Percentiles rank a stretch among this genome's conserved stretches.
Conservation (phyloP, 2,113 vertebrate genomes). For the Enhydra lutris region DNA sequence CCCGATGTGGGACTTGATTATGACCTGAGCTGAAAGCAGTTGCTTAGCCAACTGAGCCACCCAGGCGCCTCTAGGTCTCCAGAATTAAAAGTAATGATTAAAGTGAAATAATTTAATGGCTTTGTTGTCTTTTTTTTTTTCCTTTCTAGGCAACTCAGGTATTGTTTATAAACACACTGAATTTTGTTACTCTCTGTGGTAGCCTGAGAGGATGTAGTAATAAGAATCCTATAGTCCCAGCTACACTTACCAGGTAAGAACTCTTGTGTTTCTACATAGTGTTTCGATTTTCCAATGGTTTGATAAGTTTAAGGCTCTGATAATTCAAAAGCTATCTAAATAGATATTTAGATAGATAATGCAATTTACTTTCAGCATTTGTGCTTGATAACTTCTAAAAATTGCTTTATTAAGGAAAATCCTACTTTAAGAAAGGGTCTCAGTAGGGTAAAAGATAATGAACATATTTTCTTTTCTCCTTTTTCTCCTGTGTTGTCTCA, state of each 20-base stretch:
- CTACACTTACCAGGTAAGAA: slow-evolving; percentile 89
- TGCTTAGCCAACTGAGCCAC: no score
- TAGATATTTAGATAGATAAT: neutral
- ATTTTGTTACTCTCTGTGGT: slow-evolving; percentile 88
- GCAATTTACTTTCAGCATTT: neutral
- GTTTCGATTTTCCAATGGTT: neutral
- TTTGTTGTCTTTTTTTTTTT: neutral
- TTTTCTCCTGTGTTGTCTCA: neutral
- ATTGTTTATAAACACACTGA: slow-evolving; percentile 92
- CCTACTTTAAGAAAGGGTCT: neutral
- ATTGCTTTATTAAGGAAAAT: neutral
- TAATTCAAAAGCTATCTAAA: neutral
- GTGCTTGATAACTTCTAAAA: neutral
- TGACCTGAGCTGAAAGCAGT: no score
- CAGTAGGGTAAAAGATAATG: neutral
- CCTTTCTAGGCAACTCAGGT: slow-evolving; percentile 89
- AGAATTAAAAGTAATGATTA: neutral
- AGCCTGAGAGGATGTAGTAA: slow-evolving; percentile 92
- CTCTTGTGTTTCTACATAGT: neutral
- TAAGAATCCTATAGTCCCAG: slow-evolving; percentile 83
- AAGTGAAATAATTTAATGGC: neutral
- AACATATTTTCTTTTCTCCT: neutral
- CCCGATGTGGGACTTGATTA: no score
- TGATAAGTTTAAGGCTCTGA: neutral
- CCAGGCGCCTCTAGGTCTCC: neutral